Evolutionary conservation across 2,888 invertebrate species (phyloP).

Genomic region (Poecilobothrus nobilitatus): DNA sequence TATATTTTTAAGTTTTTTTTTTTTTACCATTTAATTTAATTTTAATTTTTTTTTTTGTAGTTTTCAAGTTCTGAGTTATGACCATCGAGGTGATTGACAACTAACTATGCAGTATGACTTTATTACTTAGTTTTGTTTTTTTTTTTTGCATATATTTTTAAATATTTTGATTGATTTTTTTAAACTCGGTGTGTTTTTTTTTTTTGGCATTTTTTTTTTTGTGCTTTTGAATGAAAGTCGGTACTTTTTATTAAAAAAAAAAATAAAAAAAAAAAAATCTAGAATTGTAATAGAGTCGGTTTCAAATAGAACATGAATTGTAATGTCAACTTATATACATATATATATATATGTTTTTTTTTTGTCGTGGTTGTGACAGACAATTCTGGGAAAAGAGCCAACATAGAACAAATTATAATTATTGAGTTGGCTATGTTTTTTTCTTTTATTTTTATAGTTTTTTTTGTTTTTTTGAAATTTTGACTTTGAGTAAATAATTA

Average conservation of each 20-base stretch:
- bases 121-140: background rate
- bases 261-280: too few species aligned
- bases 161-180: too few species aligned
- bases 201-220: too few species aligned
- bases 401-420: background rate
- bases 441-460: too few species aligned
- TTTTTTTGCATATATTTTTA: too few species aligned
- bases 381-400: background rate
- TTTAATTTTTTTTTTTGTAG: background rate
- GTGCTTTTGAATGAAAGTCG: too few species aligned
- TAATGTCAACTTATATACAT: too few species aligned
- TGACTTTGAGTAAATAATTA: too few species aligned
- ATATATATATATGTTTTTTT: background rate
- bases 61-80: slow-evolving; percentile 1
- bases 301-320: too few species aligned
- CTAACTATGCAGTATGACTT: background rate
- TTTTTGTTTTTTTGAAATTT: background rate
- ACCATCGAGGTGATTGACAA: slow-evolving; percentile 6
- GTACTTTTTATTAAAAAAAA: too few species aligned
- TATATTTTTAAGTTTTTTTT: background rate
- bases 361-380: background rate
- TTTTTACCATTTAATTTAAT: background rate
- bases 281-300: too few species aligned
- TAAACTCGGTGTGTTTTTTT: background rate
- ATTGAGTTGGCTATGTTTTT: too few species aligned